Base-by-base conservation (phyloP, 2,888 invertebrate genomes). In the Kryphioiulus occultus region DNA sequence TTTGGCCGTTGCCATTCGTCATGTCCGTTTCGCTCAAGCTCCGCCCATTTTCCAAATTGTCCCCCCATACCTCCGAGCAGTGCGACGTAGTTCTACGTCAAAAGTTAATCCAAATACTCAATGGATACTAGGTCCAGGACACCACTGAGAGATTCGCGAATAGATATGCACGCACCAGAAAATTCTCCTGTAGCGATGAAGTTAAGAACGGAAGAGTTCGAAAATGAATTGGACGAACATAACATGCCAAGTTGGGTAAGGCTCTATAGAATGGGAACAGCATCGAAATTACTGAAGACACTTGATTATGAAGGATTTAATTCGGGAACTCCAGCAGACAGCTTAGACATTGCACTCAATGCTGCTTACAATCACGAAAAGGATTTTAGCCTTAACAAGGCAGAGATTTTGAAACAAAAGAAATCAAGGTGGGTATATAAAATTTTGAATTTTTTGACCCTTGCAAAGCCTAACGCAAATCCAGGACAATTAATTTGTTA, bases 271-370 rank as follows among this genome's bases (percentile, higher is more conserved):
- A 39, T 85, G 39, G 39, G 39, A 0, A 85, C 85, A 5, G 44
- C 44, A 42, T 85, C 39, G 22, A 85, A 39, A 39, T 39, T 85
- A 42, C 39, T 85, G n/a, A 85, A 85, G 39, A 42, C 85, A 0
- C 17, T 39, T 22, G 39, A 39, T 39, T 85, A 85, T 85, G 22
- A 78, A 78, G 78, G 78, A 78, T 78, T 78, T 30, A 26, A 78
- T 30, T 26, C 30, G 22, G 78, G 78, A 78, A 30, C 30, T 78
- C 78, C 26, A 12, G 26, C 78, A 78, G 85, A 85, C 39, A 85
- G 85, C 44, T 19, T 85, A 85, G 85, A 85, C 44, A 39, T 85
- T 85, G 85, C 85, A 22, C 44, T 85, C n/a, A 85, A 85, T 19
- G 39, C 85, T 85, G 9, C 39, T n/a, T 85, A 85, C 22, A 2